Evolutionary conservation across 2,797 vertebrate species (phyloP).

Genomic region (Artibeus jamaicensis): DNA sequence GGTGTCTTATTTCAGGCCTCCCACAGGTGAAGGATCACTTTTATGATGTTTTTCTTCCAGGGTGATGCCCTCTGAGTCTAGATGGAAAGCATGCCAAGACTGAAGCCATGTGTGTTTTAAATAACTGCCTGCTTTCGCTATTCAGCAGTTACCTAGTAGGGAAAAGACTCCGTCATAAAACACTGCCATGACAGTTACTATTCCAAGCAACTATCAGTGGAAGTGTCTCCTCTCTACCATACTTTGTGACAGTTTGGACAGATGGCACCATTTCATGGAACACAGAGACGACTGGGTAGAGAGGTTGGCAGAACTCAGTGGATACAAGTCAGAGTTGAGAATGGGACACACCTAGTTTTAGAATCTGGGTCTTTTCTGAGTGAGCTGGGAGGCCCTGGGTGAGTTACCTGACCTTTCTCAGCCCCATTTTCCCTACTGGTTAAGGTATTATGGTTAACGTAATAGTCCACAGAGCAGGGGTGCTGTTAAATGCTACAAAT

Average conservation of each 20-base stretch:
- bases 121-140: not conserved
- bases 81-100: not conserved
- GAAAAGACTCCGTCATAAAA: not conserved
- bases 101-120: not conserved
- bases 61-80: not conserved
- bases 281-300: not conserved
- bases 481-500: not conserved
- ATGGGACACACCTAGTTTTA: not conserved
- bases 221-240: not conserved
- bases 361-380: not conserved
- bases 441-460: not conserved
- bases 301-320: not conserved
- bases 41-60: slow-evolving; percentile 13
- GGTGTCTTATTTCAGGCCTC: not conserved
- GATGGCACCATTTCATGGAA: not conserved
- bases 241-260: not conserved
- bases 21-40: not conserved
- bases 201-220: not conserved
- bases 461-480: not conserved
- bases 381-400: not conserved
- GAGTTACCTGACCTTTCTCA: not conserved
- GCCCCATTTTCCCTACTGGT: not conserved
- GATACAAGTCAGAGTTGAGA: not conserved
- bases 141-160: not conserved
- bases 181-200: not conserved